Conservation (phyloP, 2,888 invertebrate genomes). For the Gnatocerus cornutus region DNA sequence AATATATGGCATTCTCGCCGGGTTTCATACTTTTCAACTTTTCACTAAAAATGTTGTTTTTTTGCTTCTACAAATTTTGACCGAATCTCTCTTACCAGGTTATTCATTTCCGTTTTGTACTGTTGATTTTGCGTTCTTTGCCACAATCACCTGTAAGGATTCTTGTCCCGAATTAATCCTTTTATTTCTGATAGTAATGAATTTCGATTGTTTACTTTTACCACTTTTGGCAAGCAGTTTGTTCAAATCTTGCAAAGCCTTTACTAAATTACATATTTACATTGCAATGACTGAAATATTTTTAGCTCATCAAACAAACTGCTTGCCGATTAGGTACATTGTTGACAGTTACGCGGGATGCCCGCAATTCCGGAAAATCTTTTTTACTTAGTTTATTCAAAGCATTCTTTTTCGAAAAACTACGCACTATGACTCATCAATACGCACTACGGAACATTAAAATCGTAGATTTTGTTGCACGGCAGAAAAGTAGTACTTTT, state of each 20-base stretch:
- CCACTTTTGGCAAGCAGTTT: background rate
- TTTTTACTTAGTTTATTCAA: constrained; percentile 42
- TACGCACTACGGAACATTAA: too few relatives aligned
- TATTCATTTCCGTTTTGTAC: too few relatives aligned
- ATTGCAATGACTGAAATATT: constrained; percentile 3
- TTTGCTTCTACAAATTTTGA: too few relatives aligned
- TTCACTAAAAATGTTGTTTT: background rate
- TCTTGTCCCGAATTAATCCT: background rate
- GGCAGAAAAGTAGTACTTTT: too few relatives aligned
- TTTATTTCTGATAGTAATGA: too few relatives aligned
- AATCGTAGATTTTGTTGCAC: too few relatives aligned
- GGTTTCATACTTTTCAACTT: background rate
- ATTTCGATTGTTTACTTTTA: too few relatives aligned
- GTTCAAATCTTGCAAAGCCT: constrained; percentile 5
- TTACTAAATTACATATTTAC: background rate
- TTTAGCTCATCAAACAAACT: constrained; percentile 2
- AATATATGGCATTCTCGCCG: background rate
- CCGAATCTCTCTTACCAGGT: too few relatives aligned
- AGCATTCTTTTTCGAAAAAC: too few relatives aligned
- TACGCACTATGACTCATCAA: too few relatives aligned
- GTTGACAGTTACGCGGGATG: background rate
- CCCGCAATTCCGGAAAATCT: constrained; percentile 54
- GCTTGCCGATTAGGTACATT: background rate
- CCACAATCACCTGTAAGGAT: too few relatives aligned
- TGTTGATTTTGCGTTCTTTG: too few relatives aligned